Conservation (phyloP, 2,888 invertebrate genomes). For the Dugesia japonica region DNA sequence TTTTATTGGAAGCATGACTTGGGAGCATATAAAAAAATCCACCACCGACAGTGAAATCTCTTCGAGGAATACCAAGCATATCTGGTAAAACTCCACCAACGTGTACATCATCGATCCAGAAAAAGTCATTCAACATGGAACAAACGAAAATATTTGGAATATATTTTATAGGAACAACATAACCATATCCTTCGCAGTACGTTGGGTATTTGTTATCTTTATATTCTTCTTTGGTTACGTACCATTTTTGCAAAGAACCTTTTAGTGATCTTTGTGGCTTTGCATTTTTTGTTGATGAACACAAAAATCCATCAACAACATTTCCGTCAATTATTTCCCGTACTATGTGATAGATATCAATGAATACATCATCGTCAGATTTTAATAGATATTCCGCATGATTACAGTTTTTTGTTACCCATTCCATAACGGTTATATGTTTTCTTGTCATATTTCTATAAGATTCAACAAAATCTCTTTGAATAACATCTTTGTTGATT, state of each 20-base stretch:
- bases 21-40: conserved; percentile 29
- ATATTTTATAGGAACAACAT: conserved; percentile 10
- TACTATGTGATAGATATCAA: conserved; percentile 31
- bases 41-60: conserved; percentile 29
- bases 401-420: conserved; percentile 28
- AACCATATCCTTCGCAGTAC: conserved; percentile 34
- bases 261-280: not conserved
- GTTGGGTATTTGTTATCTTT: conserved; percentile 24
- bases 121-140: conserved; percentile 32
- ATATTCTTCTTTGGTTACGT: conserved; percentile 30
- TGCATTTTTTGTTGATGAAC: conserved; percentile 24
- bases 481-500: conserved; percentile 23
- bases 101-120: conserved; percentile 35
- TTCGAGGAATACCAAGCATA: conserved; percentile 22
- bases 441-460: conserved; percentile 34
- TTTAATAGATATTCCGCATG: conserved; percentile 32
- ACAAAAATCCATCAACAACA: conserved; percentile 23
- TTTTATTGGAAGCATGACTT: conserved; percentile 25
- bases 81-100: conserved; percentile 30
- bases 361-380: conserved; percentile 33
- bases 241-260: conserved; percentile 29
- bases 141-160: conserved; percentile 23
- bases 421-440: conserved; percentile 31
- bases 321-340: conserved; percentile 13
- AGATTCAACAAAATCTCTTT: conserved; percentile 29